Base-by-base conservation (phyloP, 1,140 invertebrate species). In the Cherax quadricarinatus region DNA sequence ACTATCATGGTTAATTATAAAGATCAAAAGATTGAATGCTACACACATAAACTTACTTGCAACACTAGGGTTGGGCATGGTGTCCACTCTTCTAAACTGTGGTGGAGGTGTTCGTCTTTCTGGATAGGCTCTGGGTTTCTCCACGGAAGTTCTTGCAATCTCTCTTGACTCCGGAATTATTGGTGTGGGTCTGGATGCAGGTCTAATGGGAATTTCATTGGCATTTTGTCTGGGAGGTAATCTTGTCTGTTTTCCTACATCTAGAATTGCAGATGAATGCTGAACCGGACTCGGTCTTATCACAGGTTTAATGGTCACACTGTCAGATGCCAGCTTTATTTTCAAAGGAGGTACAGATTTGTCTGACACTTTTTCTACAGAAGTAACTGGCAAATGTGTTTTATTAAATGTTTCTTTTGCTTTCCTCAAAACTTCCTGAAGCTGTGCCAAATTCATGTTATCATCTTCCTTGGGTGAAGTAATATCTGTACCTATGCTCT, bases 341-440 rank as follows among this genome's bases (percentile, higher is more conserved):
- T 91, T 91, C 60, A 91, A n/a, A 21, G 90, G 90, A 14, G 90
- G 90, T 51, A 91, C 85, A 81, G 90, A 62, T 60, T 87, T 91
- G 16, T 18, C 79, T 51, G 73, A 18, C 83, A 86, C 84, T 41
- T 66, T 66, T 16, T 80, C 86, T 21, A 51, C 21, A 41, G 30
- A 2, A 24, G 53, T 66, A 16, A 21, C 18, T 87, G 30, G 53
- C 18, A 66, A 66, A 30, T 30, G 57, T 12, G 75, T 51, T 24
- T 85, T 51, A 49, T 41, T 80, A 78, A 84, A 62, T 3, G 57
- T 48, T 78, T 62, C 79, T 73, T 86, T 93, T 10, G 70, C 83
- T 53, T 51, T 89, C 49, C 48, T 86, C 49, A 86, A 70, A 0
- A 80, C 53, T 57, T 86, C 88, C 57, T 89, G 57, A 14, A 93